Base-by-base conservation (phyloP, 2,888 invertebrate species). In the Monopis laevigella region DNA sequence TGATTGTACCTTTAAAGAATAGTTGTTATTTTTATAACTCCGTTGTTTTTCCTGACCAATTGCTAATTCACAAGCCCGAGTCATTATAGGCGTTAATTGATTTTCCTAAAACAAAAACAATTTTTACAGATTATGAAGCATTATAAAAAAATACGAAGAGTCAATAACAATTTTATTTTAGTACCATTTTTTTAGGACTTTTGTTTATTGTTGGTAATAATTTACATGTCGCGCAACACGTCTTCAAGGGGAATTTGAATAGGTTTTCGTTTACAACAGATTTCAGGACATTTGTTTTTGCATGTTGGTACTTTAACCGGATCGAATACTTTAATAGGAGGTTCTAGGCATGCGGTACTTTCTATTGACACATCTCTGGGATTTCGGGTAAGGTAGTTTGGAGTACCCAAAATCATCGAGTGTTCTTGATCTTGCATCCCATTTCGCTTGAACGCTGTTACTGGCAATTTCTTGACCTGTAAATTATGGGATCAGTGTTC, bases 361-460 rank as follows among this genome's bases (percentile, higher is more conserved):
- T 65, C 68, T 40, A 77, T 51, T 18, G 63, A 52, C 40, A 77
- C 71, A 50, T 75, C 77, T 30, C 58, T 64, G 13, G 72, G 65
- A 48, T 58, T 60, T 51, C 72, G 60, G 45, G 44, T 45, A 44
- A 78, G 65, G 52, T 66, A 78, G 60, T 73, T 77, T 38, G 72
- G 47, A 46, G 72, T 62, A 38, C 74, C 74, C 48, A 69, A 55
- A 40, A 57, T 44, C 53, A 59, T 65, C 41, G 78, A 75, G 57
- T 73, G 67, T 49, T 75, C 73, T 52, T 74, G 72, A 49, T 78
- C 78, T 52, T 78, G 78, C 64, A 77, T 71, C 46, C 78, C 78
- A 50, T 78, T 78, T 42, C 78, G 72, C 58, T 77, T 78, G 62
- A 78, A 77, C 45, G 75, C 74, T 45, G 66, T 50, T 46, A 72